Percentiles rank a stretch among this genome's conserved stretches.
These are phyloP conservation scores for Cygnus olor DNA, from an alignment of 2,797 vertebrate genomes.

Conservation along the genomic window DNA sequence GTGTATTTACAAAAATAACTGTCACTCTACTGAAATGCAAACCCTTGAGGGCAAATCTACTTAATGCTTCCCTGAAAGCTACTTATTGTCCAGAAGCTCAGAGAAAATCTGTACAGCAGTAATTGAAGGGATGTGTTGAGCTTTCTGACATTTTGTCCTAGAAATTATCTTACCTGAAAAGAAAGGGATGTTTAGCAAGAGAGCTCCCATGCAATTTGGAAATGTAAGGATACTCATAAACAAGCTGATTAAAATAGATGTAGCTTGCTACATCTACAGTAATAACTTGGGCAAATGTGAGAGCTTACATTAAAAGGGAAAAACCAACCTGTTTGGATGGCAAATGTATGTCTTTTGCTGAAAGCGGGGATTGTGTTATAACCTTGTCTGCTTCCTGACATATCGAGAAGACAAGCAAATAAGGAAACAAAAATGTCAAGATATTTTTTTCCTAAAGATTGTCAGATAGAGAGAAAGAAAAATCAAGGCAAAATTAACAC, in stretches of 20 bases:
- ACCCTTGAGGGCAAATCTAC: conserved; percentile 73
- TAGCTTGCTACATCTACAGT: not conserved
- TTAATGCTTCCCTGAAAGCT: conserved; percentile 76
- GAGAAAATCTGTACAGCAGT: conserved; percentile 64
- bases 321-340: conserved; percentile 24
- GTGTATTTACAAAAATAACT: conserved; percentile 75
- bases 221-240: conserved; percentile 15
- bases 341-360: conserved; percentile 12
- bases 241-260: conserved; percentile 45
- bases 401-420: conserved; percentile 47
- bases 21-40: conserved; percentile 72
- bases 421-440: conserved; percentile 55
- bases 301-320: conserved; percentile 22
- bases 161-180: conserved; percentile 62
- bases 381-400: conserved; percentile 36
- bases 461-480: not conserved
- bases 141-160: conserved; percentile 51
- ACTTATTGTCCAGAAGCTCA: conserved; percentile 71
- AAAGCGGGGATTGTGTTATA: conserved; percentile 13
- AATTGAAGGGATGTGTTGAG: conserved; percentile 59
- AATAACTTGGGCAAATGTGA: not conserved
- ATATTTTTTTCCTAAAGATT: not conserved
- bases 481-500: not conserved
- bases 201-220: conserved; percentile 7
- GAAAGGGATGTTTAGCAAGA: not conserved